Evolutionary conservation across 2,888 invertebrate species (phyloP).

Genomic region (Poecilus cupreus): DNA sequence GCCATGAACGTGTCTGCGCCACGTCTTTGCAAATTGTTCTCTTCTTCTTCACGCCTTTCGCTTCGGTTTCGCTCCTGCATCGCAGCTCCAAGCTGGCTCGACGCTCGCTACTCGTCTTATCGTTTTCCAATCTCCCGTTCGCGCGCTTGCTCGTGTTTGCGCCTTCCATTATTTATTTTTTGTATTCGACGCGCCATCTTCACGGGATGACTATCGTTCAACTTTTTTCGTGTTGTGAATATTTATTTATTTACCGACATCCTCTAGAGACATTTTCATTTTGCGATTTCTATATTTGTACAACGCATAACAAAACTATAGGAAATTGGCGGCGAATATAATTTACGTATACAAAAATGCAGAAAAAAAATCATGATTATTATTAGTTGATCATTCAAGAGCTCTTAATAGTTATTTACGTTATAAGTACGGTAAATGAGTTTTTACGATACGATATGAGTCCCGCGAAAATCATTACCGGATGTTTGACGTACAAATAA

Average conservation of each 20-base stretch:
- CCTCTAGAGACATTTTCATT: conserved; percentile 22
- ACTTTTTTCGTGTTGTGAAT: conserved; percentile 27
- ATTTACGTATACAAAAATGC: too few species aligned
- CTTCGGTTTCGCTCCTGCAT: not conserved
- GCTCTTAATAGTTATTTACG: too few species aligned
- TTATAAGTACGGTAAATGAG: too few species aligned
- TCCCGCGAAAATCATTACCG: too few species aligned
- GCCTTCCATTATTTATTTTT: conserved; percentile 37
- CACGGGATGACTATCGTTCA: conserved; percentile 31
- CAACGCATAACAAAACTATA: not conserved
- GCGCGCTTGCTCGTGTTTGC: conserved; percentile 11
- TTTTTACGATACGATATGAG: too few species aligned
- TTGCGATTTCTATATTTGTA: conserved; percentile 27
- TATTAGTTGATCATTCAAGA: too few species aligned
- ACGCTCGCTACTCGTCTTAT: conserved; percentile 28
- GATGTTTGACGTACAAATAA: too few species aligned
- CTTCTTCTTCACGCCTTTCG: not conserved
- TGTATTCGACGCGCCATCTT: conserved; percentile 28
- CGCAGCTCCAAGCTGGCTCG: not conserved
- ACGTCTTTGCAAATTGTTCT: conserved; percentile 38
- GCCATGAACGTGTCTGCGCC: not conserved
- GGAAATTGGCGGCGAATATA: too few species aligned
- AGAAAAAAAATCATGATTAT: too few species aligned
- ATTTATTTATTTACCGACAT: conserved; percentile 6
- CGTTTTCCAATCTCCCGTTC: conserved; percentile 51